Evolutionary conservation across 2,797 vertebrate genomes (phyloP).

Genomic region (Chaenodraco wilsoni): DNA sequence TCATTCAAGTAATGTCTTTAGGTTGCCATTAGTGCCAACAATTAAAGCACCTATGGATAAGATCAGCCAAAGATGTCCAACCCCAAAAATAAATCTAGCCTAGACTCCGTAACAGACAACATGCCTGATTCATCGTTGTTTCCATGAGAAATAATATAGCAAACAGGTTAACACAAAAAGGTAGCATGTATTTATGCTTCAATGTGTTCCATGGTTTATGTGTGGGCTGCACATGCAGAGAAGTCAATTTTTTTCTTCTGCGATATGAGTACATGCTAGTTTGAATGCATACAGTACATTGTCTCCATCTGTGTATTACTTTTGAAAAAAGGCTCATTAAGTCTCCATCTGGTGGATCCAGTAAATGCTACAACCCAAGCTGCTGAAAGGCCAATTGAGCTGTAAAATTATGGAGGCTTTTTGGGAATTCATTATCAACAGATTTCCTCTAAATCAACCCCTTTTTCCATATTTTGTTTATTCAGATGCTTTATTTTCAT

Average conservation of each 20-base stretch:
- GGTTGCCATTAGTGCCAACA: background rate
- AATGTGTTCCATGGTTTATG: constrained; percentile 17
- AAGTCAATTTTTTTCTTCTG: constrained; percentile 40
- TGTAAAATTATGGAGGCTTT: constrained; percentile 83
- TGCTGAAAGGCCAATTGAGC: constrained; percentile 88
- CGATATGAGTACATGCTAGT: constrained; percentile 60
- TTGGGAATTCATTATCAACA: constrained; percentile 66
- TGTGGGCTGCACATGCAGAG: constrained; percentile 20
- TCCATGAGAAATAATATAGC: background rate
- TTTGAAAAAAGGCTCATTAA: constrained; percentile 86
- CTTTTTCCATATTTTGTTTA: constrained; percentile 41
- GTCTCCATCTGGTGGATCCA: constrained; percentile 86
- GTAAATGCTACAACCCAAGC: constrained; percentile 87
- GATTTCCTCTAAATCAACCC: constrained; percentile 53
- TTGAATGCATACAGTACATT: constrained; percentile 68
- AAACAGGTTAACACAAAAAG: constrained; percentile 14
- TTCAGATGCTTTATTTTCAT: constrained; percentile 30
- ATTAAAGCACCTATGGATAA: background rate
- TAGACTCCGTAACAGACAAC: background rate
- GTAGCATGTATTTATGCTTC: background rate
- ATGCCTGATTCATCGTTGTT: background rate
- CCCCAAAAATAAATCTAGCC: background rate
- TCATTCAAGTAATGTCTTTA: background rate
- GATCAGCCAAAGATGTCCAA: background rate
- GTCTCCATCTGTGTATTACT: constrained; percentile 83